Conservation (phyloP, 2,888 invertebrate species). For the Pristionchus exspectatus region DNA sequence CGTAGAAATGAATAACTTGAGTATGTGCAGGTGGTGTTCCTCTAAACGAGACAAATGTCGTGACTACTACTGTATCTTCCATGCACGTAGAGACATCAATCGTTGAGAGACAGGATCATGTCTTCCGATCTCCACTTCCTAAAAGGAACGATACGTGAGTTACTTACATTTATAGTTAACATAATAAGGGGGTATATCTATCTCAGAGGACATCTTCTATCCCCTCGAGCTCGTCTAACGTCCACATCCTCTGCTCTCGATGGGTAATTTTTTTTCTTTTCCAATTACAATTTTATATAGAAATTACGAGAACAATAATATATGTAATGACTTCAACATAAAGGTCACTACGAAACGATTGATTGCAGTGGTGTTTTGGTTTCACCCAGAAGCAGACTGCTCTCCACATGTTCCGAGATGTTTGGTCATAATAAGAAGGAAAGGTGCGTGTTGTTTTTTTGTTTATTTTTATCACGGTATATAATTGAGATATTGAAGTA, state of each 20-base stretch:
- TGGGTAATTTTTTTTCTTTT: not conserved
- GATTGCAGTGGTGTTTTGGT: not conserved
- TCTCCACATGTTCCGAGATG: constrained; percentile 11
- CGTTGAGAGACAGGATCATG: not conserved
- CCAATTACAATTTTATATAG: not conserved
- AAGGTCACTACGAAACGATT: not conserved
- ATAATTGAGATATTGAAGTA: too few species aligned
- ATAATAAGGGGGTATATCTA: not conserved
- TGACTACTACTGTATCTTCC: not conserved
- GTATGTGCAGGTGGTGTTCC: too few species aligned
- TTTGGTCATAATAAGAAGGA: not conserved
- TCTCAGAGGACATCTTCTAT: not conserved
- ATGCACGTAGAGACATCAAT: not conserved
- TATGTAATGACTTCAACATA: too few species aligned
- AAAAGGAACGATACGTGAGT: not conserved
- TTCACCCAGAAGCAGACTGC: constrained; percentile 7
- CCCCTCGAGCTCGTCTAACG: not conserved
- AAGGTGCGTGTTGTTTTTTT: not conserved
- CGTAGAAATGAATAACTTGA: too few species aligned
- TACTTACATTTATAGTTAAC: not conserved
- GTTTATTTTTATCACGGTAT: too few species aligned
- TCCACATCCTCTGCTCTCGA: constrained; percentile 5
- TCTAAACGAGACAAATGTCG: too few species aligned
- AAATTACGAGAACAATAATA: too few species aligned
- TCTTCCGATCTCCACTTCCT: constrained; percentile 28